Percentiles rank a stretch among this genome's conserved stretches.
These are phyloP conservation scores for Melanaphis sacchari DNA, from an alignment of 1,140 invertebrate species.

Conservation along the genomic window DNA sequence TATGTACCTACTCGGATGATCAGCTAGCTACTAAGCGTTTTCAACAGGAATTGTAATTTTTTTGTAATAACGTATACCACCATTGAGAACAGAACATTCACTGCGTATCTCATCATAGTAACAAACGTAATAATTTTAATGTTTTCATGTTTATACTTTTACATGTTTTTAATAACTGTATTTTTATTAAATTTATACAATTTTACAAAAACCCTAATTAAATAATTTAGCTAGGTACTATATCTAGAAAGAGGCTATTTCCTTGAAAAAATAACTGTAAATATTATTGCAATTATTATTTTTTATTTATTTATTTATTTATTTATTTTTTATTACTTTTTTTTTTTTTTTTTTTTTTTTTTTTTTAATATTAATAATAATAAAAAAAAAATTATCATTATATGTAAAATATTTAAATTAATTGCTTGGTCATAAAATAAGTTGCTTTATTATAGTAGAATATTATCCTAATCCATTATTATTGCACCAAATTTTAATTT, in stretches of 20 bases:
- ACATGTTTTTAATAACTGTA: too few relatives aligned
- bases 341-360: too few relatives aligned
- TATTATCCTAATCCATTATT: background rate
- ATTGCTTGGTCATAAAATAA: too few relatives aligned
- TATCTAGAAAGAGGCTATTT: background rate
- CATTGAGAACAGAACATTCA: background rate
- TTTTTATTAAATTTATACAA: background rate
- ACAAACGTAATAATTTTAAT: background rate
- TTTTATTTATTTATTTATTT: too few relatives aligned
- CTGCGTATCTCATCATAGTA: background rate
- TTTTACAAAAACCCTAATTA: background rate
- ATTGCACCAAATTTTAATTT: background rate
- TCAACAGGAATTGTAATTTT: background rate
- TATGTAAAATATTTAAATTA: background rate
- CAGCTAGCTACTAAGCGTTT: background rate
- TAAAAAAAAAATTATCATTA: background rate
- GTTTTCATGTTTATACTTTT: background rate
- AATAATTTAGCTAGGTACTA: background rate
- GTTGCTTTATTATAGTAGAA: background rate
- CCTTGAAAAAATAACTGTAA: background rate
- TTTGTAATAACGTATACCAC: background rate
- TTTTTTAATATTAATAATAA: too few relatives aligned
- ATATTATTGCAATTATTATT: background rate
- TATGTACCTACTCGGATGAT: background rate
- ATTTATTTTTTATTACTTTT: too few relatives aligned